Conservation (phyloP, 1,140 invertebrate species). For the Meloidogyne floridensis region DNA sequence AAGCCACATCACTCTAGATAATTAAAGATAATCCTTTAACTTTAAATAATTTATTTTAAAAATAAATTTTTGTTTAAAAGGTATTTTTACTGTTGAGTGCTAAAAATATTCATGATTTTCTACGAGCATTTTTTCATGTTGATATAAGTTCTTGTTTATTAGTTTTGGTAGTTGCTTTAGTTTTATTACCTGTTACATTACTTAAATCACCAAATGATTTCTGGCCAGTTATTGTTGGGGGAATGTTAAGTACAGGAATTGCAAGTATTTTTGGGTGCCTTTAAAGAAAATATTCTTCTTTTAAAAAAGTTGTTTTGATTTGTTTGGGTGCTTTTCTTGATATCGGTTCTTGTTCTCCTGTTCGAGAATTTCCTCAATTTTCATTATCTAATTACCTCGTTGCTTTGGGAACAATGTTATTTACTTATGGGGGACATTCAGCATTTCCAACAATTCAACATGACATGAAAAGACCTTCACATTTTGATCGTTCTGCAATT, state of each 20-base stretch:
- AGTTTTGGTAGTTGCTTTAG: slow-evolving; percentile 72
- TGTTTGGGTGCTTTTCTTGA: slow-evolving; percentile 44
- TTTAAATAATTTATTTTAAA: neutral
- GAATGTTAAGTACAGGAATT: slow-evolving; percentile 41
- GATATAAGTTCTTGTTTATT: slow-evolving; percentile 72
- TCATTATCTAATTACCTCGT: slow-evolving; percentile 59
- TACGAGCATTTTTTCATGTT: slow-evolving; percentile 70
- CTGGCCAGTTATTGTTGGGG: slow-evolving; percentile 69
- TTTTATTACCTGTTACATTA: slow-evolving; percentile 73
- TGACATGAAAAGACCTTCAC: slow-evolving; percentile 42
- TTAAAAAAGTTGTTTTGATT: slow-evolving; percentile 47
- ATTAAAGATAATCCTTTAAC: too few species aligned
- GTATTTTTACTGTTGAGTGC: slow-evolving; percentile 75
- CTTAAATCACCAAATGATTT: slow-evolving; percentile 77
- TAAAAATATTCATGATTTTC: slow-evolving; percentile 69
- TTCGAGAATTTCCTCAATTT: slow-evolving; percentile 41
- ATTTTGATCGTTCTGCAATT: slow-evolving; percentile 56
- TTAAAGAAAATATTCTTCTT: neutral
- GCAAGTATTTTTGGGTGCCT: slow-evolving; percentile 22
- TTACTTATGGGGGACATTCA: slow-evolving; percentile 68
- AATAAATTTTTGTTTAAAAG: neutral
- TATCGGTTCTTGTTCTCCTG: slow-evolving; percentile 39
- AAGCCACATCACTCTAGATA: too few species aligned
- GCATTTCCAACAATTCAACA: slow-evolving; percentile 69
- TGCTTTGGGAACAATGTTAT: slow-evolving; percentile 67